Evolutionary conservation across 2,888 invertebrate species (phyloP).

Genomic region (Ormia ochracea): DNA sequence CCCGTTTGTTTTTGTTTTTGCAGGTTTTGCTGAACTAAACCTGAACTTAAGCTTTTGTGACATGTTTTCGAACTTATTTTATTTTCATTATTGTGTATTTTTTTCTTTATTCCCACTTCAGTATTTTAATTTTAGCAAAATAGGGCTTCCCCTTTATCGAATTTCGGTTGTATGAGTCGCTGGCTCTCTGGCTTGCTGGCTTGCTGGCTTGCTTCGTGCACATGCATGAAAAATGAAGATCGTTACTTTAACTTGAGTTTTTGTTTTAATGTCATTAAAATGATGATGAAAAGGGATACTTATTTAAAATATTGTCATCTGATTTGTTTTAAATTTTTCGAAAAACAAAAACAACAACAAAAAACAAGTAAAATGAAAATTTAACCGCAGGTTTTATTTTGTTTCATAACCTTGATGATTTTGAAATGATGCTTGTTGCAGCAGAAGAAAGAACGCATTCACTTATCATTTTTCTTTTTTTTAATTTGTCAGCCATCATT

Average conservation of each 20-base stretch:
- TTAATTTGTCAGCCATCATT: slow-evolving; percentile 25
- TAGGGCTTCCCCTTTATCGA: slow-evolving; percentile 33
- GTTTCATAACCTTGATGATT: slow-evolving; percentile 52
- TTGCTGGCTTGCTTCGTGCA: slow-evolving; percentile 16
- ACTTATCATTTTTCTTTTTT: not conserved
- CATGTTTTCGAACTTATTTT: slow-evolving; percentile 39
- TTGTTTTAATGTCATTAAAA: slow-evolving; percentile 31
- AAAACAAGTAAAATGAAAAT: not conserved
- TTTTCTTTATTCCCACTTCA: not conserved
- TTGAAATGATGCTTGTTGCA: slow-evolving; percentile 2
- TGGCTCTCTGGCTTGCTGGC: not conserved
- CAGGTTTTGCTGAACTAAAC: slow-evolving; percentile 7
- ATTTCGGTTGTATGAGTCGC: not conserved
- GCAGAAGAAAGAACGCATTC: slow-evolving; percentile 38
- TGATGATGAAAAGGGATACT: slow-evolving; percentile 56
- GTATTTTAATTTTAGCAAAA: not conserved
- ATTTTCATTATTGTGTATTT: not conserved
- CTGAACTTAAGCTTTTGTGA: slow-evolving; percentile 55
- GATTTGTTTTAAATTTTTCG: slow-evolving; percentile 37
- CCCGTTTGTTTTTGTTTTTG: not conserved
- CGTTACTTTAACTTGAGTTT: slow-evolving; percentile 35
- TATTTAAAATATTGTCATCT: slow-evolving; percentile 55
- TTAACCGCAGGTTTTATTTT: slow-evolving; percentile 45
- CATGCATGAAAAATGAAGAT: slow-evolving; percentile 36
- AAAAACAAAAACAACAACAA: not conserved